Percentiles rank a stretch among this genome's conserved stretches.
phyloP scores from a whole-genome alignment of 2,113 vertebrate species.

The Salvelinus alpinus region DNA sequence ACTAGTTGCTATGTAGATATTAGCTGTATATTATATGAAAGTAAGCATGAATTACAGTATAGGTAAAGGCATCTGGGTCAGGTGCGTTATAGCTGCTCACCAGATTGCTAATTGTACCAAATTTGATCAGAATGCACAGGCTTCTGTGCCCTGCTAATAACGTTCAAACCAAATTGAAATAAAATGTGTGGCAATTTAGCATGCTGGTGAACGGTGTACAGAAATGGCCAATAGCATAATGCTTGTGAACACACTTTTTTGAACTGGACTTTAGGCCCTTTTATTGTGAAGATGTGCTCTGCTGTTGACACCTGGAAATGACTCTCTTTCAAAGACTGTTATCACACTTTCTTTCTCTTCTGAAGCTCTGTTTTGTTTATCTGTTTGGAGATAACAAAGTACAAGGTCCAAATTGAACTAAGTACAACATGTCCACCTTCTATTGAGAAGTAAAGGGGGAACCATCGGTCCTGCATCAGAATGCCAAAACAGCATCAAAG shows the following conservation, averaged over 20 bases:
- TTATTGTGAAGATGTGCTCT: conserved; percentile 15
- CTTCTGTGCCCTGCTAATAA: background rate
- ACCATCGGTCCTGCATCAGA: conserved; percentile 16
- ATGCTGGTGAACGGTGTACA: conserved; percentile 1
- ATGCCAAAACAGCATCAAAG: conserved; percentile 37
- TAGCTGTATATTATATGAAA: conserved; percentile 5
- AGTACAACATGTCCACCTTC: background rate
- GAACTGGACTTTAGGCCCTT: conserved; percentile 26
- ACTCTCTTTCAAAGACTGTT: conserved; percentile 22
- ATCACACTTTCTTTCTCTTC: conserved; percentile 18
- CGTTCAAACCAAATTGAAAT: background rate
- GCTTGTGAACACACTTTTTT: conserved; percentile 10
- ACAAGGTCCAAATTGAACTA: background rate
- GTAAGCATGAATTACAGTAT: conserved; percentile 34
- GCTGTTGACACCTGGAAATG: background rate
- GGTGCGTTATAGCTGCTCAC: conserved; percentile 2
- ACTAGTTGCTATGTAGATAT: conserved; percentile 32
- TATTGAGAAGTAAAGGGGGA: background rate
- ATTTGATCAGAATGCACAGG: background rate
- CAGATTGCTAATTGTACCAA: background rate
- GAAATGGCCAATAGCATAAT: background rate
- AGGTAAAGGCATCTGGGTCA: background rate
- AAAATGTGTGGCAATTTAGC: background rate
- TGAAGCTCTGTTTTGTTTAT: conserved; percentile 14
- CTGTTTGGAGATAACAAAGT: background rate